Conservation (phyloP, 37 sponge, comb jelly and placozoan species). For the Spongilla lacustris region DNA sequence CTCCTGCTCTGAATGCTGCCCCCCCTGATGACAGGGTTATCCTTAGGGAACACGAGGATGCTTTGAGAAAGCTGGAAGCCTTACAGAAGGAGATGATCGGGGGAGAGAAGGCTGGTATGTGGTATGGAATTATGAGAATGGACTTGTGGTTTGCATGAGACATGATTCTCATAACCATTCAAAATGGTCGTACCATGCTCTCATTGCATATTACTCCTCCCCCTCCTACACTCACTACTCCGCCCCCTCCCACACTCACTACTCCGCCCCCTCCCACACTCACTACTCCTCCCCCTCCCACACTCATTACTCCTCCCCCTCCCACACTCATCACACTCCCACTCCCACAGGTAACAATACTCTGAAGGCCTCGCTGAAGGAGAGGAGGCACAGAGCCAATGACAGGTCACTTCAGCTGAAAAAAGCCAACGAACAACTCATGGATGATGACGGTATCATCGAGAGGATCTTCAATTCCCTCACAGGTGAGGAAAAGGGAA, state of each 20-base stretch:
- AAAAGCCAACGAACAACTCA: background rate
- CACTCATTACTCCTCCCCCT: background rate
- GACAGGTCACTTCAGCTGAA: constrained; percentile 18
- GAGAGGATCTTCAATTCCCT: constrained; percentile 82
- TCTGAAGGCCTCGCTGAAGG: constrained; percentile 50
- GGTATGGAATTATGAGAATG: background rate
- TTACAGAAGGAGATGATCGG: constrained; percentile 78
- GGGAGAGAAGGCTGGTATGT: constrained; percentile 72
- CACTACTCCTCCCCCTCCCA: background rate
- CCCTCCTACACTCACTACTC: too few species aligned
- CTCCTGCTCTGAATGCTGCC: background rate
- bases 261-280: too few species aligned
- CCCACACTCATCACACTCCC: background rate
- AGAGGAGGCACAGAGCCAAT: constrained; percentile 52
- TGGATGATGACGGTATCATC: constrained; percentile 74
- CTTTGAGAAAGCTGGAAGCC: constrained; percentile 47
- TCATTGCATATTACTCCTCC: background rate
- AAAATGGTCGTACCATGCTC: too few species aligned
- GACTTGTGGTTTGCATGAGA: background rate
- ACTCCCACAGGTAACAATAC: constrained; percentile 21
- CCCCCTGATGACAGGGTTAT: background rate
- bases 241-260: too few species aligned
- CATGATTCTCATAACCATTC: too few species aligned
- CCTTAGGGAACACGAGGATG: constrained; percentile 21
- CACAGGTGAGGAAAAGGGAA: constrained; percentile 37